Percentiles rank a stretch among this genome's conserved stretches.
Conservation (phyloP, 2,888 invertebrate genomes). For the Leucoma salicis region DNA sequence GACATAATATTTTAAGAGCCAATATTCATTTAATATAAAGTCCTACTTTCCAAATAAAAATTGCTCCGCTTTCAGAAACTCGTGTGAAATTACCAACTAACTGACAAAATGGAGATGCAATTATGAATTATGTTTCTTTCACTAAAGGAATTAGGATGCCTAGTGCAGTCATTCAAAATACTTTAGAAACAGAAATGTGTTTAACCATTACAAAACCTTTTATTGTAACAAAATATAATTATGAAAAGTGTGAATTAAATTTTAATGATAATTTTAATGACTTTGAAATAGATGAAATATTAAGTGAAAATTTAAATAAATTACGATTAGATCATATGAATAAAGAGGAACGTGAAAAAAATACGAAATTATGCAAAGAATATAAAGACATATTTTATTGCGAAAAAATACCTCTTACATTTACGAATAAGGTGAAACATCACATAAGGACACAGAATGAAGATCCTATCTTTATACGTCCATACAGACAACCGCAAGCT, state of each 20-base stretch:
- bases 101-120: slow-evolving; percentile 5
- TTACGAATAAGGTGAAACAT: slow-evolving; percentile 32
- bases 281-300: no score
- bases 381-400: no score
- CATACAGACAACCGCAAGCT: no score
- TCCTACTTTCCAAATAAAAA: neutral
- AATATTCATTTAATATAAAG: neutral
- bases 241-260: no score
- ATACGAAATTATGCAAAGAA: slow-evolving; percentile 28
- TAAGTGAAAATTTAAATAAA: neutral
- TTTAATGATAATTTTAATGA: no score
- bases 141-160: slow-evolving; percentile 11
- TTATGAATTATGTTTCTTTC: slow-evolving; percentile 8
- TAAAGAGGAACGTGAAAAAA: slow-evolving; percentile 30
- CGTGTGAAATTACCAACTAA: slow-evolving; percentile 5
- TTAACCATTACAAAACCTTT: slow-evolving; percentile 7
- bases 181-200: no score
- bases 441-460: slow-evolving; percentile 45
- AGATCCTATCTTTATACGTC: no score
- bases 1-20: no score
- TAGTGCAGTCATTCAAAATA: slow-evolving; percentile 10
- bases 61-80: neutral
- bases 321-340: slow-evolving; percentile 29
- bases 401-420: slow-evolving; percentile 26
- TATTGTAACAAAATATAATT: slow-evolving; percentile 1